Percentiles rank a stretch among this genome's conserved stretches.
phyloP scores from a whole-genome alignment of 30 jellyfish, hydroid and myxozoan genomes.

The Aurelia aurita complex sp. Pacific region DNA sequence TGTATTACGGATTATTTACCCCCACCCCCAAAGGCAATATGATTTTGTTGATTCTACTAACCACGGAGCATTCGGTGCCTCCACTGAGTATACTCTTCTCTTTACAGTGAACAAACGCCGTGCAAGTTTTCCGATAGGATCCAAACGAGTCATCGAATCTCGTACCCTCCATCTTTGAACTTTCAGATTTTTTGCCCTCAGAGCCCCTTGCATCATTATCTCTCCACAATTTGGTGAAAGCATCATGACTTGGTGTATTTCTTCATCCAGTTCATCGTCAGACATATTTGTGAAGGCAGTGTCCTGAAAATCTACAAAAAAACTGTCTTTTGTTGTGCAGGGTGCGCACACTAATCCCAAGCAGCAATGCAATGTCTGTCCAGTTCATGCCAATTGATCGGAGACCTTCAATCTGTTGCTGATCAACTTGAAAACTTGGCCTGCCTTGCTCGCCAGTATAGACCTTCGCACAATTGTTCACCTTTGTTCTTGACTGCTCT shows the following conservation, averaged over 20 bases:
- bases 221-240: slow-evolving; percentile 45
- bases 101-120: slow-evolving; percentile 9
- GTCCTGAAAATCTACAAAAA: too few species aligned
- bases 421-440: slow-evolving; percentile 29
- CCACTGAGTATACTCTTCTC: slow-evolving; percentile 18
- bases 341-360: slow-evolving; percentile 34
- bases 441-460: slow-evolving; percentile 54
- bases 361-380: slow-evolving; percentile 38
- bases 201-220: slow-evolving; percentile 47
- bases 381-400: slow-evolving; percentile 59
- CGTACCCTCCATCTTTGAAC: slow-evolving; percentile 55
- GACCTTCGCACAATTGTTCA: slow-evolving; percentile 29
- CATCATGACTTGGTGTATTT: neutral
- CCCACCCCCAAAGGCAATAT: too few species aligned
- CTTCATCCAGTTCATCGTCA: neutral
- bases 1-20: too few species aligned
- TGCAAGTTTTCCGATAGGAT: slow-evolving; percentile 18
- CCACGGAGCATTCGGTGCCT: slow-evolving; percentile 8
- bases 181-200: slow-evolving; percentile 16
- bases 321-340: slow-evolving; percentile 1
- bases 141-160: slow-evolving; percentile 30
- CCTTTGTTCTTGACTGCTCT: neutral
- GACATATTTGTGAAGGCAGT: neutral
- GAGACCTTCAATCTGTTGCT: slow-evolving; percentile 56
- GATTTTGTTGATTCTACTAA: too few species aligned